phyloP scores from a whole-genome alignment of 1,140 invertebrate genomes.

The Idris sp. region DNA sequence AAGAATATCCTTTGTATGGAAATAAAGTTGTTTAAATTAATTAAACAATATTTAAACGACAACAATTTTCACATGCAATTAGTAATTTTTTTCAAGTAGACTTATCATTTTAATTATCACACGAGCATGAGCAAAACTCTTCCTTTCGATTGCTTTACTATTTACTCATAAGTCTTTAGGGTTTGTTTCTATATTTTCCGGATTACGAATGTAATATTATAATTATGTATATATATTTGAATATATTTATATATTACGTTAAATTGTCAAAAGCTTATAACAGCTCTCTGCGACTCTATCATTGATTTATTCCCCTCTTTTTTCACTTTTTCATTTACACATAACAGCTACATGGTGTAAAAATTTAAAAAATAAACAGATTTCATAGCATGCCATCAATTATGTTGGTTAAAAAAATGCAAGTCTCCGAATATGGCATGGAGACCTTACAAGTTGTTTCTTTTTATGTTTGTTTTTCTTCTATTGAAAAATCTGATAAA shows the following conservation, averaged over 20 bases:
- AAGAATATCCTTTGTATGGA: too few species aligned
- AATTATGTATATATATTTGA: slow-evolving; percentile 17
- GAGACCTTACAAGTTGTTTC: slow-evolving; percentile 1
- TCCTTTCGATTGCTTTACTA: slow-evolving; percentile 56
- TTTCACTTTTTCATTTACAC: slow-evolving; percentile 8
- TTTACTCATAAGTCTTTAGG: slow-evolving; percentile 8
- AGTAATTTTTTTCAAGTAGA: too few species aligned
- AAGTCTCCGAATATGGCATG: slow-evolving; percentile 36
- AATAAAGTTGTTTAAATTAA: too few species aligned
- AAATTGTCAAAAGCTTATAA: slow-evolving; percentile 51
- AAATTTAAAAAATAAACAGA: slow-evolving; percentile 50
- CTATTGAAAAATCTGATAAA: slow-evolving; percentile 1
- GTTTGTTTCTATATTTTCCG: slow-evolving; percentile 9
- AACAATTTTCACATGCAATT: too few species aligned
- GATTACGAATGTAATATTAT: neutral
- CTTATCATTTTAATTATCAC: slow-evolving; percentile 68
- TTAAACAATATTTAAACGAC: too few species aligned
- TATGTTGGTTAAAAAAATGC: slow-evolving; percentile 37
- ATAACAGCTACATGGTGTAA: slow-evolving; percentile 43
- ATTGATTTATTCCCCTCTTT: slow-evolving; percentile 7
- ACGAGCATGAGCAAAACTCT: slow-evolving; percentile 67
- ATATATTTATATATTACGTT: slow-evolving; percentile 20
- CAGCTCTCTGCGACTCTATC: slow-evolving; percentile 28
- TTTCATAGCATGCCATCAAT: slow-evolving; percentile 21
- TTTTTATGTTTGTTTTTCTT: slow-evolving; percentile 9